Base-by-base conservation (phyloP, 2,113 vertebrate species). In the Chaetodon auriga region DNA sequence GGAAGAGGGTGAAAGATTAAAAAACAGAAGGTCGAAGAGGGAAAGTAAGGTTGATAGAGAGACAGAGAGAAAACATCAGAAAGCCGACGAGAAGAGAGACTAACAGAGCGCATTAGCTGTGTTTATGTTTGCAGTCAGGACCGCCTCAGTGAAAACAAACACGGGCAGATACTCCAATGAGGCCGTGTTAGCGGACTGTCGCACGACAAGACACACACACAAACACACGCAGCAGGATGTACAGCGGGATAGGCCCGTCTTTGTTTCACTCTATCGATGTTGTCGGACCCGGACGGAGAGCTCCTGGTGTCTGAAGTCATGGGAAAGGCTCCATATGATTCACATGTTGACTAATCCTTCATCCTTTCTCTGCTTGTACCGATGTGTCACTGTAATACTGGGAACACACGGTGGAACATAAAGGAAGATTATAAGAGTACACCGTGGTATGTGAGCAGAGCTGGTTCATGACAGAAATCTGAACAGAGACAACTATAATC, bases 81-180 rank as follows among this genome's bases (percentile, higher is more conserved):
- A 63, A 65, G 46, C 6, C 35, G 30, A 16, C 0, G 21, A 51
- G 5, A 53, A 16, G 62, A 43, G 18, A 75, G n/a, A 66, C 21
- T 4, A 36, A 43, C 11, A 38, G 68, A 72, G 65, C n/a, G 53
- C 41, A 53, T 66, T 60, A 46, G 18, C 21, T 2, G 68, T 61
- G 68, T 86, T 89, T 83, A 65, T 73, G 75, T 83, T 81, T 78
- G 64, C 18, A 81, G 60, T 58, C 43, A 63, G 57, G 71, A 68
- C 48, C 45, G 57, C 35, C 58, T 68, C 55, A 76, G 49, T 25
- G 61, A 86, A 86, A 90, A 92, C 75, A 89, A 92, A 84, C 71
- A 87, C 2, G 71, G 49, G 3, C 30, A 75, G 71, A 84, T 79
- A 74, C 74, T 77, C 64, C 74, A 76, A 60, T 45, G 58, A 79